Evolutionary conservation across 35 echinoderm and acorn worm species (phyloP).

Genomic region (Acanthaster planci): DNA sequence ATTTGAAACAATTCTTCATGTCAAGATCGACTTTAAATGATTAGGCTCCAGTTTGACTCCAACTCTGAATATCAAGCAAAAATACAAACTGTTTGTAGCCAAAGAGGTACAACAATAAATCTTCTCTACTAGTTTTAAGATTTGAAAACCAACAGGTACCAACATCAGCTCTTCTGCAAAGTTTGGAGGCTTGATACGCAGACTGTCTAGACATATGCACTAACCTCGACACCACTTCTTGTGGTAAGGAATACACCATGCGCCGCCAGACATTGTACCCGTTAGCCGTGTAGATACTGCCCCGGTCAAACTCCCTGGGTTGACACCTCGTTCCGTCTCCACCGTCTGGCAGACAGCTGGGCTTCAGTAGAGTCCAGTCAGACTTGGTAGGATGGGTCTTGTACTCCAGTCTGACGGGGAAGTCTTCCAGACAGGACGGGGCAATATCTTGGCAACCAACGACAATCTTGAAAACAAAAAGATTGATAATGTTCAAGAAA

Average conservation of each 20-base stretch:
- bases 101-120: no score
- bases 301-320: slow-evolving; percentile 51
- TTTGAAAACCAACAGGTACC: no score
- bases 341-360: slow-evolving; percentile 67
- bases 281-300: slow-evolving; percentile 72
- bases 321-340: slow-evolving; percentile 42
- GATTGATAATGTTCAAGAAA: not conserved
- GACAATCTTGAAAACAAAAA: slow-evolving; percentile 47
- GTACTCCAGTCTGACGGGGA: slow-evolving; percentile 73
- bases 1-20: no score
- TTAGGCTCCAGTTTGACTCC: no score
- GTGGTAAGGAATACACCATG: slow-evolving; percentile 57
- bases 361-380: slow-evolving; percentile 67
- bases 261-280: slow-evolving; percentile 66
- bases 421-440: slow-evolving; percentile 47
- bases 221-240: slow-evolving; percentile 73
- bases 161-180: no score
- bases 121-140: no score
- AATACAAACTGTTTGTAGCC: no score
- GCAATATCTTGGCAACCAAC: slow-evolving; percentile 74
- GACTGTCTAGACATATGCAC: not conserved
- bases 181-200: no score
- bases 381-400: slow-evolving; percentile 54
- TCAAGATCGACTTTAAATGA: no score
- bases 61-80: no score